Evolutionary conservation across 2,113 vertebrate species (phyloP).

Genomic region (Trogon melanurus): DNA sequence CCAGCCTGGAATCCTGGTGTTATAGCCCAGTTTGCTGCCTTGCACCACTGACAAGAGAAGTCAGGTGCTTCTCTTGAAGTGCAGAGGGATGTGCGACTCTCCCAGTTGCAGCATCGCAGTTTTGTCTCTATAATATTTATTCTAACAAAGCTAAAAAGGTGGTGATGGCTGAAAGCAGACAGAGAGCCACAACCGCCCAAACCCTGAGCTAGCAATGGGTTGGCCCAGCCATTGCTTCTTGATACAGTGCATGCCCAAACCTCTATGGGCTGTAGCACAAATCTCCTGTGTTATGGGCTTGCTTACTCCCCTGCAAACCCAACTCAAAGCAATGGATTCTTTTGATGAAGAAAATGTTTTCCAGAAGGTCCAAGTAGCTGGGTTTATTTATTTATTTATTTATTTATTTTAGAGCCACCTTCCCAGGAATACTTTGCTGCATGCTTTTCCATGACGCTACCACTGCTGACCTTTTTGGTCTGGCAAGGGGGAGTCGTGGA

Average conservation of each 20-base stretch:
- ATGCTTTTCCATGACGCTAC: constrained; percentile 72
- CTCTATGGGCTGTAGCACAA: neutral
- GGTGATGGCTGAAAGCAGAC: neutral
- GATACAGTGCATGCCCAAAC: neutral
- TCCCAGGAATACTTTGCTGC: constrained; percentile 40
- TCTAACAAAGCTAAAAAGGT: neutral
- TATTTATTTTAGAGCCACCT: constrained; percentile 14
- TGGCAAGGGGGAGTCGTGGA: constrained; percentile 39
- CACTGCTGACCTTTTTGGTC: constrained; percentile 74
- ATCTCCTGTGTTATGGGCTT: neutral
- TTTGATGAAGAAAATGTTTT: neutral
- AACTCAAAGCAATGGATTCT: neutral
- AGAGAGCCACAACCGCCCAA: neutral
- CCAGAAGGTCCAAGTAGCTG: neutral
- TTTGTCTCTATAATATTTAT: neutral
- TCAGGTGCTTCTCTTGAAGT: neutral
- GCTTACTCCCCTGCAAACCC: neutral
- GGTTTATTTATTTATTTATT: neutral
- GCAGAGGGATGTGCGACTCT: neutral
- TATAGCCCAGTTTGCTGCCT: neutral
- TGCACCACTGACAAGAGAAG: neutral
- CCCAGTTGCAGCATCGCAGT: neutral
- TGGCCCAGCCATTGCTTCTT: neutral
- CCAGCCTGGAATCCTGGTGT: neutral
- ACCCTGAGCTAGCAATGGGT: neutral